Evolutionary conservation across 2,888 invertebrate genomes (phyloP).

Genomic region (Cerastoderma edule): DNA sequence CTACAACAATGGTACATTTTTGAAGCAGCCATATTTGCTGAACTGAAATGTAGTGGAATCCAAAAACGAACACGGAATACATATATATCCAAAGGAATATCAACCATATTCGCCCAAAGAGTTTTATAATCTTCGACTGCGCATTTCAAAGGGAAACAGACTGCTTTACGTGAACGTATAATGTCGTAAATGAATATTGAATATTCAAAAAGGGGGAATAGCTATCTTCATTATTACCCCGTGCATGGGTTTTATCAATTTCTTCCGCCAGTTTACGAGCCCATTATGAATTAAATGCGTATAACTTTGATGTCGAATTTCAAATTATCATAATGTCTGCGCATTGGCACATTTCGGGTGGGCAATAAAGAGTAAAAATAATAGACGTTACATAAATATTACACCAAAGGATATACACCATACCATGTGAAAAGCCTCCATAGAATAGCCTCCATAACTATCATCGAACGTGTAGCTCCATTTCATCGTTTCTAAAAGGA

Average conservation of each 20-base stretch:
- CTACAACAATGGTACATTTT: too few species aligned
- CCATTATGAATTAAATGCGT: constrained; percentile 29
- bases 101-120: too few species aligned
- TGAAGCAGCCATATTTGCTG: too few species aligned
- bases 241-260: constrained; percentile 30
- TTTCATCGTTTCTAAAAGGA: too few species aligned
- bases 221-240: constrained; percentile 23
- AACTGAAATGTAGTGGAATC: too few species aligned
- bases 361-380: constrained; percentile 13
- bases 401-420: background rate
- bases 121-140: too few species aligned
- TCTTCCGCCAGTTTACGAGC: constrained; percentile 20
- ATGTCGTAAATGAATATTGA: constrained; percentile 39
- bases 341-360: constrained; percentile 20
- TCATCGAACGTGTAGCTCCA: too few species aligned
- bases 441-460: too few species aligned
- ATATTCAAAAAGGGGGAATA: constrained; percentile 21
- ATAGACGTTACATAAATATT: constrained; percentile 2
- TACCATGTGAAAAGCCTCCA: too few species aligned
- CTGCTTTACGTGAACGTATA: constrained; percentile 14
- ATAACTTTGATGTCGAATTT: constrained; percentile 34
- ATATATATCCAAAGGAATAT: too few species aligned
- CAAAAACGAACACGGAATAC: too few species aligned
- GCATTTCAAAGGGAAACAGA: constrained; percentile 34
- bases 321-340: constrained; percentile 27